These are phyloP conservation scores for Mya arenaria DNA, from an alignment of 1,140 invertebrate species.

Conservation along the genomic window DNA sequence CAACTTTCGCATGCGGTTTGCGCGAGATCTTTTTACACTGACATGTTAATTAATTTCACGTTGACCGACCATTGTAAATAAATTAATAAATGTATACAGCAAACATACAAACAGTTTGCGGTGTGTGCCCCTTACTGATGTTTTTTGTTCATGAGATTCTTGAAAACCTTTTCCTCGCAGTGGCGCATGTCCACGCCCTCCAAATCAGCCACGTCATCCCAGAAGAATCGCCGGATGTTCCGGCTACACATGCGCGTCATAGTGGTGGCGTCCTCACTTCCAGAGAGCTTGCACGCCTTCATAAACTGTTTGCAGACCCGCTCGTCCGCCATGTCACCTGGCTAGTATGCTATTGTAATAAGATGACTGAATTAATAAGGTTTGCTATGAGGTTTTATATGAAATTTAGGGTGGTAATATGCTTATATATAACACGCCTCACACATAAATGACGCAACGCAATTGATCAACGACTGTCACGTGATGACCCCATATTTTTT, in stretches of 20 bases:
- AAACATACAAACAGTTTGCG: neutral
- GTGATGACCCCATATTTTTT: too few relatives aligned
- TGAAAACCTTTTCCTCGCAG: constrained; percentile 29
- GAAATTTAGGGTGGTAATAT: too few relatives aligned
- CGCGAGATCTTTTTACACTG: too few relatives aligned
- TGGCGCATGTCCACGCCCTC: neutral
- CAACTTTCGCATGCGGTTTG: too few relatives aligned
- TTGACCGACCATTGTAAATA: too few relatives aligned
- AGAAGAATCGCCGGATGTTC: constrained; percentile 43
- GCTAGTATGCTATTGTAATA: too few relatives aligned
- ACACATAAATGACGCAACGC: too few relatives aligned
- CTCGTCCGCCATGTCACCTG: constrained; percentile 33
- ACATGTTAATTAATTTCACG: too few relatives aligned
- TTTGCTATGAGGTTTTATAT: too few relatives aligned
- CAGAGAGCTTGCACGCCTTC: constrained; percentile 30
- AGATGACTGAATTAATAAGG: too few relatives aligned
- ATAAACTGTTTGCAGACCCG: constrained; percentile 33
- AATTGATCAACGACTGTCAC: too few relatives aligned
- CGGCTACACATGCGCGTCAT: constrained; percentile 31
- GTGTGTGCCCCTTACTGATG: neutral
- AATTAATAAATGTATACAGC: neutral
- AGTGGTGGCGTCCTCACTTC: constrained; percentile 36
- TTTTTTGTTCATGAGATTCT: constrained; percentile 16
- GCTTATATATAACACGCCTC: too few relatives aligned
- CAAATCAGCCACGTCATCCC: constrained; percentile 25